Evolutionary conservation across 2,113 vertebrate species (phyloP), one percentile per base, ranked within the genome.

Genomic region (Philantomba maxwellii): DNA sequence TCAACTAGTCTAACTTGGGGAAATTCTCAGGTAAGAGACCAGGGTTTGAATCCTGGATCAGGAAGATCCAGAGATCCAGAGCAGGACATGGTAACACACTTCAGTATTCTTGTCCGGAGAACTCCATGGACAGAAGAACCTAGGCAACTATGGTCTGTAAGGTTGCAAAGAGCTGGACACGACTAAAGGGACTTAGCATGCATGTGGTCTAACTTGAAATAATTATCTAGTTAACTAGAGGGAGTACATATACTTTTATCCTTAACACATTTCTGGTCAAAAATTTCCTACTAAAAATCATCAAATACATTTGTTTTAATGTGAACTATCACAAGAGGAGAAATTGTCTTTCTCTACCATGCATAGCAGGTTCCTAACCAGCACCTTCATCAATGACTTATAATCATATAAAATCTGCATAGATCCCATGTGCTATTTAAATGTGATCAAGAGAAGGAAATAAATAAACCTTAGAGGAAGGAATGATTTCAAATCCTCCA

Each of bases 321-420:
- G 19, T 75, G 28, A 90, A 64, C 87, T 85, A 16, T 81, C 30
- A 73, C 7, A 53, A 16, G 7, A 58, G 53, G 58, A 95, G 23
- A 95, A 58, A 47, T 28, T 84, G 6, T 39, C 55, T 92, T 89
- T 28, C 43, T 78, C 82, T 95, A 70, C 10, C 49, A 89, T 39
- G 3, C 82, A 51, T 4, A 66, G 55, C 36, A 87, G 90, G 81
- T 21, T 75, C 23, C 25, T 36, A 66, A 66, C 25, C 4, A 91
- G 17, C 33, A 3, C 21, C 14, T 36, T 84, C 39, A 88, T 75
- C 60, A 36, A 70, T 10, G 30, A 89, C 3, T 30, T 87, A 75
- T 0, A 64, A 23, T 88, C n/a, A 84, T 9, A 43, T 1, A 39
- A 91, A 49, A 25, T 88, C 15, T 47, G 57, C 28, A 2, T 19